Conservation (phyloP, 2,888 invertebrate species). For the Acholoe squamosa region DNA sequence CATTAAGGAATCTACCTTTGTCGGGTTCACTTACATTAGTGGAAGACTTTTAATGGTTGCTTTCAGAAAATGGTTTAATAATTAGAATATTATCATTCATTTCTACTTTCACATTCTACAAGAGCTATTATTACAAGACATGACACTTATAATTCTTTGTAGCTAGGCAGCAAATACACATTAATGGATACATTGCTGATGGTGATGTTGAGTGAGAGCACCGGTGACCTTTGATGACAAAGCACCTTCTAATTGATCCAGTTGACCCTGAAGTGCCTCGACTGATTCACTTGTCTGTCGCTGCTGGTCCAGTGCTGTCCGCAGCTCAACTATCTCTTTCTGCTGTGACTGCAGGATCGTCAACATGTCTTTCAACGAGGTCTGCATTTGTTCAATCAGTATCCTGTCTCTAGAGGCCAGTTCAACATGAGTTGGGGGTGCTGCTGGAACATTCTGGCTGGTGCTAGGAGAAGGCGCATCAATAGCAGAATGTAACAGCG, state of each 20-base stretch:
- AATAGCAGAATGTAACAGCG: not conserved
- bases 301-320: slow-evolving; percentile 77
- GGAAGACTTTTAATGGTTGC: too few species aligned
- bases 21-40: not conserved
- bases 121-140: too few species aligned
- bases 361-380: slow-evolving; percentile 73
- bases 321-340: slow-evolving; percentile 77
- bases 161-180: too few species aligned
- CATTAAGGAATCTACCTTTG: slow-evolving; percentile 21
- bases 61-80: too few species aligned
- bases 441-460: not conserved
- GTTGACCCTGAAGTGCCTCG: slow-evolving; percentile 72
- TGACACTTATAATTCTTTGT: too few species aligned
- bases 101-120: too few species aligned
- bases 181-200: slow-evolving; percentile 80
- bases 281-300: slow-evolving; percentile 54
- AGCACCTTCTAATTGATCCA: slow-evolving; percentile 78
- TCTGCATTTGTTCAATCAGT: slow-evolving; percentile 72
- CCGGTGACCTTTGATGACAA: slow-evolving; percentile 78
- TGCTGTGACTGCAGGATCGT: slow-evolving; percentile 77
- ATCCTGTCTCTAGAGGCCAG: not conserved
- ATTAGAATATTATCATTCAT: too few species aligned
- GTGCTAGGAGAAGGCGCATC: not conserved
- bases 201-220: slow-evolving; percentile 75
- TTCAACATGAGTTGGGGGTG: not conserved